Base-by-base conservation (phyloP, 2,888 invertebrate species). In the Drosophila longiperda region DNA sequence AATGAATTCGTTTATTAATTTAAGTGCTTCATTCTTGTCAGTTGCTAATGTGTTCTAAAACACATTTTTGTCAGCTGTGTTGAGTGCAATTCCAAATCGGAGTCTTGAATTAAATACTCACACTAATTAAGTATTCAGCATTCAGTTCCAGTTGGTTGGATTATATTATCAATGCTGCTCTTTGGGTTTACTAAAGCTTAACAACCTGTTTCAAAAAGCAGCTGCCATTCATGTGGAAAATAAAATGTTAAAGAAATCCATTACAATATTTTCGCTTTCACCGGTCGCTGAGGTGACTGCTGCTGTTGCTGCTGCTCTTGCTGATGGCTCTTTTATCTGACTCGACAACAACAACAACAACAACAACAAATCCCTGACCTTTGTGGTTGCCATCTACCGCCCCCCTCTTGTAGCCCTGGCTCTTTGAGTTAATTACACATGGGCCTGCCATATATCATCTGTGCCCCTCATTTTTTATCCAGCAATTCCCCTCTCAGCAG, bases 251-350 rank as follows among this genome's bases (percentile, higher is more conserved):
- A 78, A 78, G 77, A 76, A 77, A 78, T 77, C 48, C 78, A 81
- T 81, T 81, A 80, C 64, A 78, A 66, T 74, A 74, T 69, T 80
- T 83, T 83, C 88, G 84, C 84, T 84, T 84, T 84, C 84, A 89
- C 87, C 87, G 68, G 55, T 68, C 66, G 58, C 78, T 54, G 38
- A 45, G 26, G 38, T 29, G 50, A 59, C 23, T 55, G 66, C 54
- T 40, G 73, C 26, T 8, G 12, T 8, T 20, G 45, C 15, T 4
- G 45, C 23, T 15, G 48, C 26, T 49, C 26, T 15, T 48, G 11
- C 20, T 42, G 42, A 23, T 23, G 45, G 23, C 45, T 45, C 45
- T 26, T 55, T 55, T 55, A 55, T 57, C 68, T 71, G 78, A 70
- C 17, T 36, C 67, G 68, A 42, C 40, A 68, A 38, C 38, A 55